phyloP scores from a whole-genome alignment of 1,140 invertebrate genomes.

The Drosophila prosaltans region DNA sequence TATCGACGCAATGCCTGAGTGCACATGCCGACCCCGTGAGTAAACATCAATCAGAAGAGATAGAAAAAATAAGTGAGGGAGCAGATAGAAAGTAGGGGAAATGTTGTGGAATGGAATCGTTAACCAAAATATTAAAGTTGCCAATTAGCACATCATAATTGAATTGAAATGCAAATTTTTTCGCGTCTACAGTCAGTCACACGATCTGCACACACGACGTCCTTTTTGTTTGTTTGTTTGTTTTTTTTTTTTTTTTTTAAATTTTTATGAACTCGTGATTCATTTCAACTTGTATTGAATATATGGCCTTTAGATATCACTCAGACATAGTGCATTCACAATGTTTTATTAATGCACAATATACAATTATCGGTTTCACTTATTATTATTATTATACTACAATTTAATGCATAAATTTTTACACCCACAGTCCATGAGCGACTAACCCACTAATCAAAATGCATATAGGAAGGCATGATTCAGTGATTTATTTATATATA shows the following conservation, averaged over 20 bases:
- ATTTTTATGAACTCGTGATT: background rate
- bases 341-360: constrained; percentile 9
- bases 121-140: constrained; percentile 48
- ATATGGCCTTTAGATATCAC: background rate
- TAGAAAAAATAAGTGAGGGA: constrained; percentile 5
- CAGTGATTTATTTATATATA: constrained; percentile 14
- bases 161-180: background rate
- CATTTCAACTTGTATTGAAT: background rate
- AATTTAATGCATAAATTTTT: constrained; percentile 8
- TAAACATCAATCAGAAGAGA: constrained; percentile 28
- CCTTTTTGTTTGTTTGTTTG: background rate
- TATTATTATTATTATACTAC: constrained; percentile 11
- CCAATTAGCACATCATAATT: constrained; percentile 55
- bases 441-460: constrained; percentile 24
- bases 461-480: constrained; percentile 13
- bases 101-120: constrained; percentile 1
- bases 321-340: background rate
- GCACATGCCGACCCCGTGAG: constrained; percentile 46
- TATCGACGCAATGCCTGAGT: constrained; percentile 40
- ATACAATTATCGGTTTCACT: constrained; percentile 7
- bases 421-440: constrained; percentile 8
- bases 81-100: background rate
- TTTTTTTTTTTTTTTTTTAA: too few species aligned
- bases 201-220: constrained; percentile 11
- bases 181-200: constrained; percentile 22